Conservation (phyloP, 2,113 vertebrate species). For the Siniperca knerii region DNA sequence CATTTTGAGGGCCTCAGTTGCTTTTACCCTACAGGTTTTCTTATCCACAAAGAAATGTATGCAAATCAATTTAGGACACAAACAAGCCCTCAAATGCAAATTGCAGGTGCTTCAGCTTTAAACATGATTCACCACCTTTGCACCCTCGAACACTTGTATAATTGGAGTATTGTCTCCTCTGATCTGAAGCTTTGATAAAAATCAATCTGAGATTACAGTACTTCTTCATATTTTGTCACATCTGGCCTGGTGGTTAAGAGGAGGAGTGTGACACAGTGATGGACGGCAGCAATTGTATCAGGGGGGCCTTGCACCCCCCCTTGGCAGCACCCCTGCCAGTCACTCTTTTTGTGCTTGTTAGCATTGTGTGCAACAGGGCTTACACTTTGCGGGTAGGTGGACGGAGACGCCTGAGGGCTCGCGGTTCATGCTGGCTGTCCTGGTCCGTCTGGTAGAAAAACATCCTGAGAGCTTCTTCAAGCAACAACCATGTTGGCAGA, state of each 20-base stretch:
- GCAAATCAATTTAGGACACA: neutral
- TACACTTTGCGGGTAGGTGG: conserved; percentile 88
- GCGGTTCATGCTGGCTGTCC: conserved; percentile 89
- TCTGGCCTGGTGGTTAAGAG: neutral
- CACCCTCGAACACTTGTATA: neutral
- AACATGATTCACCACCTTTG: neutral
- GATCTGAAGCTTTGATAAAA: neutral
- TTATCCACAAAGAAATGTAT: neutral
- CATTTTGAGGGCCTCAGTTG: neutral
- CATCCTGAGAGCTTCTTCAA: conserved; percentile 90
- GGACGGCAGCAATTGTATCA: too few species aligned
- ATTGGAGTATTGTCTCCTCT: neutral
- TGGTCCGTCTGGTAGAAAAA: conserved; percentile 93
- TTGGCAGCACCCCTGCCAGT: neutral
- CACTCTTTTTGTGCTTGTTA: neutral
- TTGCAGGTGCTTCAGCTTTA: neutral
- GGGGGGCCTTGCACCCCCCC: too few species aligned
- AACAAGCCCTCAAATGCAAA: neutral
- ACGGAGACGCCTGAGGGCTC: conserved; percentile 89
- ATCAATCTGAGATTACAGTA: neutral
- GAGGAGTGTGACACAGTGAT: too few species aligned
- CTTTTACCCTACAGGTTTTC: neutral
- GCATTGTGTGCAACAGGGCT: conserved; percentile 30
- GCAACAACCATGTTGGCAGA: conserved; percentile 89
- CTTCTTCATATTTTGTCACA: neutral